These are phyloP conservation scores for Notechis scutatus DNA, from an alignment of 2,113 vertebrate species.

Conservation along the genomic window DNA sequence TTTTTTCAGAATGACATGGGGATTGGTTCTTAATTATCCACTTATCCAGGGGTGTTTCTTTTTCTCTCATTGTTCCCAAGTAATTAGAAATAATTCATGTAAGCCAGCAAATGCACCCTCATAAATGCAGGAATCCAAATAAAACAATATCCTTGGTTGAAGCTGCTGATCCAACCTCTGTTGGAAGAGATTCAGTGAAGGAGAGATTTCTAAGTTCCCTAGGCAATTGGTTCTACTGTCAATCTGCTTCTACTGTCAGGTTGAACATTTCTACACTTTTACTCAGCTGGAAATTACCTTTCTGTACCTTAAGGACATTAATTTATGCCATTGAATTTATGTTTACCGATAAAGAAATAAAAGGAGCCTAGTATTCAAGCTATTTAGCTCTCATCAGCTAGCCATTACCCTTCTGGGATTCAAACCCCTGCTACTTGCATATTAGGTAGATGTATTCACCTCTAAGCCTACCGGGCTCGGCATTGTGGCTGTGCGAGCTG, in stretches of 20 bases:
- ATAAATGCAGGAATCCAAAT: neutral
- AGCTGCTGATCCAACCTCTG: neutral
- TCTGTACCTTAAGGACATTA: neutral
- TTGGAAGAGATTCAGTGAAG: neutral
- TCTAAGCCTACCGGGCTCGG: no score
- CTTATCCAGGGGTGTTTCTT: neutral
- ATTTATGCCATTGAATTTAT: neutral
- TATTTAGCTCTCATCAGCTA: no score
- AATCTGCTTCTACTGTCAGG: neutral
- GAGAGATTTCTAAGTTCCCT: neutral
- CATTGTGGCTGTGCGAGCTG: no score
- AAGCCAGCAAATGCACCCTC: neutral
- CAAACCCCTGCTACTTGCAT: no score
- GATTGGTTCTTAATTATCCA: neutral
- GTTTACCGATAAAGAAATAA: no score
- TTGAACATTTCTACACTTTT: neutral
- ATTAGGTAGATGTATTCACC: no score
- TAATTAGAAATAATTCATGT: neutral
- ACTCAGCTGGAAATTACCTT: neutral
- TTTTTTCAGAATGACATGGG: neutral
- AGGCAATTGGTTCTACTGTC: neutral
- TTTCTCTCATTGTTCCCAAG: neutral
- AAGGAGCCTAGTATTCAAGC: no score
- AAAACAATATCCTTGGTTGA: neutral
- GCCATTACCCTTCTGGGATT: no score